phyloP scores from a whole-genome alignment of 1,140 invertebrate species.

The Meloidogyne chitwoodi region DNA sequence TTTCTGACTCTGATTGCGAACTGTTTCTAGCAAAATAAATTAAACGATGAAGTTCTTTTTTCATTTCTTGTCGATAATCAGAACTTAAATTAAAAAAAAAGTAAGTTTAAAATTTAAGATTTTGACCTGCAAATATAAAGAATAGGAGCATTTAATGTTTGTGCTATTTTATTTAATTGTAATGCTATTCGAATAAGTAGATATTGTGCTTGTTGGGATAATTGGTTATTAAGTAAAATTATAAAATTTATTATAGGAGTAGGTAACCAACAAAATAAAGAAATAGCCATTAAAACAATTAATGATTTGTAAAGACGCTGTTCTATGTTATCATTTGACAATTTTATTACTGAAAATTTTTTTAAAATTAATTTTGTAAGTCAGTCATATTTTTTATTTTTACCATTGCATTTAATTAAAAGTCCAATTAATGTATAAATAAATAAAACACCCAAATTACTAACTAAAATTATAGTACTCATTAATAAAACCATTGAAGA shows the following conservation, averaged over 20 bases:
- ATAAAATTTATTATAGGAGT: background rate
- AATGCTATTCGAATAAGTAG: background rate
- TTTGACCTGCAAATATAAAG: constrained; percentile 6
- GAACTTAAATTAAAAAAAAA: background rate
- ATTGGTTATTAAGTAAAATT: background rate
- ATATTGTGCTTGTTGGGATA: background rate
- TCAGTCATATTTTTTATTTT: background rate
- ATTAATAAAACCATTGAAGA: background rate
- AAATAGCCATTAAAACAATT: background rate
- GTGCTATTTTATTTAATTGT: constrained; percentile 4
- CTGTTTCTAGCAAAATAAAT: background rate
- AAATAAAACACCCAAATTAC: background rate
- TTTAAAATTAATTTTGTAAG: background rate
- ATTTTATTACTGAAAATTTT: background rate
- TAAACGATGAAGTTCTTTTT: background rate
- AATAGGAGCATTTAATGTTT: background rate
- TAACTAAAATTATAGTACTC: background rate
- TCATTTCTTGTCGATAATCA: background rate
- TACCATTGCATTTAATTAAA: background rate
- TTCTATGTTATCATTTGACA: background rate
- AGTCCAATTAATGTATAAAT: background rate
- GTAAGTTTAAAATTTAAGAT: background rate
- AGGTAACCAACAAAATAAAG: background rate
- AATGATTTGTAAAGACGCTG: background rate
- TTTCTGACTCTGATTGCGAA: background rate